A percentile compares a stretch with the other conserved stretches of the same genome.
These are phyloP conservation scores for Troides helena DNA, from an alignment of 2,888 invertebrate genomes.

Conservation along the genomic window DNA sequence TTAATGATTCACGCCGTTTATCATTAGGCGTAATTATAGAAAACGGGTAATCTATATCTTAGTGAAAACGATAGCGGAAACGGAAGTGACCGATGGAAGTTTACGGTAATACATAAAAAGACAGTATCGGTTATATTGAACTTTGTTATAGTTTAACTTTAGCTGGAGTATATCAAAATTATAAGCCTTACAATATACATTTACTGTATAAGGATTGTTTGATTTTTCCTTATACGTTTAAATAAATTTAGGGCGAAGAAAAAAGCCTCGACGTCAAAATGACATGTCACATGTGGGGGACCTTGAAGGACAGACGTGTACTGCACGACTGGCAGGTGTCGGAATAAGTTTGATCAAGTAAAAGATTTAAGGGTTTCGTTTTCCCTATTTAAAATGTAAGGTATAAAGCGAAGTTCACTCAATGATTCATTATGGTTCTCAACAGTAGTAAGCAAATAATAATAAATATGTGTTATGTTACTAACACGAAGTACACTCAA, in stretches of 20 bases:
- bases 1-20: no score
- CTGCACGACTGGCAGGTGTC: conserved; percentile 14
- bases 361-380: neutral
- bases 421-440: neutral
- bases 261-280: neutral
- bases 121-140: neutral
- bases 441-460: neutral
- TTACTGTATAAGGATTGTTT: no score
- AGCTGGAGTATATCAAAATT: neutral
- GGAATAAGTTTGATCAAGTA: conserved; percentile 3
- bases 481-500: no score
- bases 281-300: conserved; percentile 1
- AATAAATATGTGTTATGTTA: no score
- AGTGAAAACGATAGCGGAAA: neutral
- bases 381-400: neutral
- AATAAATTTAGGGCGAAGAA: neutral
- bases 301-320: conserved; percentile 1
- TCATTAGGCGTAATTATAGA: no score
- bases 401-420: neutral
- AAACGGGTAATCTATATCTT: neutral
- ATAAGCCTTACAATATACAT: no score
- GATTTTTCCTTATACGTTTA: no score
- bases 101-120: no score
- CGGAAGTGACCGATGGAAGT: neutral
- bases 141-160: neutral